A percentile compares a stretch with the other conserved stretches of the same genome.
These are phyloP conservation scores for Cossypha heuglini DNA, from an alignment of 2,797 vertebrate species.

Conservation along the genomic window DNA sequence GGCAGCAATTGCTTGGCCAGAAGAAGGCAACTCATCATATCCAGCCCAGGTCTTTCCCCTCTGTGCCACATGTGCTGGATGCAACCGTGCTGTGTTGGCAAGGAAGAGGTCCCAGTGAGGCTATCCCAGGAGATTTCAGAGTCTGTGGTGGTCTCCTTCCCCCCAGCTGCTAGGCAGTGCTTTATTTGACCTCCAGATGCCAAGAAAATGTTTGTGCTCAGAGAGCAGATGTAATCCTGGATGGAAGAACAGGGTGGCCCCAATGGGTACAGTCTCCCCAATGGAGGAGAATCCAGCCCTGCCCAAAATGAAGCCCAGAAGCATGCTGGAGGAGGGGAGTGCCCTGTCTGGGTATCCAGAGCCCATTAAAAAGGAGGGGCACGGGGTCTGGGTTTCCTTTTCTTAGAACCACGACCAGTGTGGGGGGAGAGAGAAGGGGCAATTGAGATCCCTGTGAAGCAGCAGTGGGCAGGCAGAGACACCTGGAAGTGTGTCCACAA, in stretches of 20 bases:
- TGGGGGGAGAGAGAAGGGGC: fast-evolving
- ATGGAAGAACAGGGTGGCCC: neutral
- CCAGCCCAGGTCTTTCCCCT: neutral
- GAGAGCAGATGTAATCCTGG: constrained; percentile 27
- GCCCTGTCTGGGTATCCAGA: neutral
- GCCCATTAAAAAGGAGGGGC: neutral
- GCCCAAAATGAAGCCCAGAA: neutral
- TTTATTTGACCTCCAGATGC: constrained; percentile 54
- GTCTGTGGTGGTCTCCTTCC: neutral
- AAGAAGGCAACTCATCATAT: neutral
- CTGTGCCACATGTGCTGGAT: neutral
- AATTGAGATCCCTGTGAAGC: fast-evolving
- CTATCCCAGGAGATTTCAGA: constrained; percentile 14
- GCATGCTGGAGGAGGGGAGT: neutral
- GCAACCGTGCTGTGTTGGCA: neutral
- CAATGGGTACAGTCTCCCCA: neutral
- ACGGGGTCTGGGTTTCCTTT: neutral
- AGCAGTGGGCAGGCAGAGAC: neutral
- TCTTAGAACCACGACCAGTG: neutral
- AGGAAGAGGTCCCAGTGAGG: neutral
- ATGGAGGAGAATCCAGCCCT: neutral
- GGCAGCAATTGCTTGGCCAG: neutral
- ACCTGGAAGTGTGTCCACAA: neutral
- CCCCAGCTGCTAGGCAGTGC: neutral
- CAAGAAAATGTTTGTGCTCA: constrained; percentile 45